Evolutionary conservation across 2,113 vertebrate species (phyloP).

Genomic region (Xiphorhynchus elegans): DNA sequence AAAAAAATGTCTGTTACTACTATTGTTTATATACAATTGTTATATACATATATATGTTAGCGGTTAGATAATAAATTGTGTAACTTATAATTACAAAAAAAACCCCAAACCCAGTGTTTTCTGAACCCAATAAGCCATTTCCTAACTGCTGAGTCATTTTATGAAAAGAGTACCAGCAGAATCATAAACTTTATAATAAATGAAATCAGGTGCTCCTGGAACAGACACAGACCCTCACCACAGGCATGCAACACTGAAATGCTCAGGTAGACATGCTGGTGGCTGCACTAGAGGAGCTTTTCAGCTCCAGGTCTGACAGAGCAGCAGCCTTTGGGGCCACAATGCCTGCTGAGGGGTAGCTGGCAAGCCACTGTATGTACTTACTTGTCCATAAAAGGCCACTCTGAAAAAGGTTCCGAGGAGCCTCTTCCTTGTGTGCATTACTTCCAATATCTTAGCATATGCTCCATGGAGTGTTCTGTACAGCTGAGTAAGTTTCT

Average conservation of each 20-base stretch:
- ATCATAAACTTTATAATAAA: background rate
- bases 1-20: background rate
- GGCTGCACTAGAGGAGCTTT: background rate
- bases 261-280: rapidly evolving
- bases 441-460: conserved; percentile 94
- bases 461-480: conserved; percentile 93
- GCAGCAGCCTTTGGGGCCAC: background rate
- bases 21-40: background rate
- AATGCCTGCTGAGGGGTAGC: background rate
- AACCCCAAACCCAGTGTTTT: background rate
- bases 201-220: background rate
- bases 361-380: background rate
- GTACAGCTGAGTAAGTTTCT: conserved; percentile 95
- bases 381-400: conserved; percentile 95
- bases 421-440: conserved; percentile 88
- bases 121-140: background rate
- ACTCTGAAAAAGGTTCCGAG: conserved; percentile 96
- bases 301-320: background rate
- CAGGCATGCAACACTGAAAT: background rate
- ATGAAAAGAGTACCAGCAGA: background rate
- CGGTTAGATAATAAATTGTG: background rate
- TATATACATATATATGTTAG: background rate
- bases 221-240: background rate
- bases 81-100: background rate
- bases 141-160: background rate